Conservation (phyloP, 1,140 invertebrate genomes). For the Cepaea nemoralis region DNA sequence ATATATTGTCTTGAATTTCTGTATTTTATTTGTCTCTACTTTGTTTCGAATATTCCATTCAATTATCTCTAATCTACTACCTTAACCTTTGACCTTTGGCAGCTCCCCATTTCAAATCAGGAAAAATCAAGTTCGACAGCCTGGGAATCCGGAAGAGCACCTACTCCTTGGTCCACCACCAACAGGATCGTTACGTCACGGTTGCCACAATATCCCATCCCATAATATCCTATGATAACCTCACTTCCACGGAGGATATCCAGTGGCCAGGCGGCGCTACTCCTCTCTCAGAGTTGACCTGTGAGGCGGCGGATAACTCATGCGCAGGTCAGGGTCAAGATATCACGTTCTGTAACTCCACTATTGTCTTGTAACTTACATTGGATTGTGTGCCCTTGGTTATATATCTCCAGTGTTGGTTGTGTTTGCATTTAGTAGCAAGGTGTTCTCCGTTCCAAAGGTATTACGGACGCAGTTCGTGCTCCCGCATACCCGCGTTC, state of each 20-base stretch:
- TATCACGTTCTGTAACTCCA: too few relatives aligned
- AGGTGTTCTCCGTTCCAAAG: too few relatives aligned
- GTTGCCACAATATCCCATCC: constrained; percentile 33
- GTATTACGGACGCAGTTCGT: too few relatives aligned
- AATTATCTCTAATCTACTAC: too few relatives aligned
- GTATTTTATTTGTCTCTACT: too few relatives aligned
- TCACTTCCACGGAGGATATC: background rate
- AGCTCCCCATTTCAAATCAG: constrained; percentile 23
- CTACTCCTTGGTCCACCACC: constrained; percentile 15
- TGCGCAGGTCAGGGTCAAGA: constrained; percentile 18
- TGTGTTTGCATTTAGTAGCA: too few relatives aligned
- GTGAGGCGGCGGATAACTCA: background rate
- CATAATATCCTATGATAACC: background rate
- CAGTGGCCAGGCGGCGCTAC: background rate
- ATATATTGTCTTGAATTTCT: too few relatives aligned
- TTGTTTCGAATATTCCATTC: too few relatives aligned
- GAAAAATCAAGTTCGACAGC: constrained; percentile 5
- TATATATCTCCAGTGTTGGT: too few relatives aligned
- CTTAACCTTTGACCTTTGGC: background rate
- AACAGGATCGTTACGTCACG: background rate
- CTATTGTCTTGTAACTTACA: too few relatives aligned
- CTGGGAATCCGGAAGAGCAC: constrained; percentile 18
- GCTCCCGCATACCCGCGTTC: too few relatives aligned
- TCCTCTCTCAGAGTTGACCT: constrained; percentile 9
- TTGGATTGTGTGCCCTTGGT: too few relatives aligned